These are phyloP conservation scores for Betta splendens DNA, from an alignment of 2,797 vertebrate species.

Conservation along the genomic window DNA sequence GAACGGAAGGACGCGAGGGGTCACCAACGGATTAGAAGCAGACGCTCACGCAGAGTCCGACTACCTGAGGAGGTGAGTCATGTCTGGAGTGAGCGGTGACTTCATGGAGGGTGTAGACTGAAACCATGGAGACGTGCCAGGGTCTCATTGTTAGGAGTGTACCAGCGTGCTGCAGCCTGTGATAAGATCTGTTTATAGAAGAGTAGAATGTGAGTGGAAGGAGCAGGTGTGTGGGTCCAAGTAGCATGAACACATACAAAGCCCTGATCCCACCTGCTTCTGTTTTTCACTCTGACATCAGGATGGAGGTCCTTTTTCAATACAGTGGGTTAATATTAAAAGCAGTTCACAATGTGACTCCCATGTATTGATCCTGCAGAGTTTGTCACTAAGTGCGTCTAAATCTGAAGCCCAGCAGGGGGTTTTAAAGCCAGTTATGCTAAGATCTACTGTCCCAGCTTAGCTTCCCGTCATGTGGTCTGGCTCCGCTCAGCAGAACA, in stretches of 20 bases:
- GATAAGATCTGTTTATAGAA: background rate
- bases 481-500: background rate
- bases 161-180: too few species aligned
- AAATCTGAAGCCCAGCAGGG: constrained; percentile 47
- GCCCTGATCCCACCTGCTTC: constrained; percentile 7
- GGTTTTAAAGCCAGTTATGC: constrained; percentile 21
- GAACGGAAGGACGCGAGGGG: constrained; percentile 56
- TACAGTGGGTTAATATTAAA: too few species aligned
- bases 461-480: constrained; percentile 11
- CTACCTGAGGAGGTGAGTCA: constrained; percentile 71
- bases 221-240: constrained; percentile 15
- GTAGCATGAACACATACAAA: constrained; percentile 12
- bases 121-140: background rate
- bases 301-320: too few species aligned
- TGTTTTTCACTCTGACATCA: constrained; percentile 14
- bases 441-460: background rate
- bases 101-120: background rate
- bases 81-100: background rate
- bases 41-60: constrained; percentile 41
- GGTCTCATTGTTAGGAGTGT: background rate
- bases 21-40: constrained; percentile 72
- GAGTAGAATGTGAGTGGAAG: background rate
- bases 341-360: background rate
- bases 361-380: background rate
- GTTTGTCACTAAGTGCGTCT: constrained; percentile 53